Evolutionary conservation across 2,113 vertebrate species (phyloP).

Genomic region (Caloenas nicobarica): DNA sequence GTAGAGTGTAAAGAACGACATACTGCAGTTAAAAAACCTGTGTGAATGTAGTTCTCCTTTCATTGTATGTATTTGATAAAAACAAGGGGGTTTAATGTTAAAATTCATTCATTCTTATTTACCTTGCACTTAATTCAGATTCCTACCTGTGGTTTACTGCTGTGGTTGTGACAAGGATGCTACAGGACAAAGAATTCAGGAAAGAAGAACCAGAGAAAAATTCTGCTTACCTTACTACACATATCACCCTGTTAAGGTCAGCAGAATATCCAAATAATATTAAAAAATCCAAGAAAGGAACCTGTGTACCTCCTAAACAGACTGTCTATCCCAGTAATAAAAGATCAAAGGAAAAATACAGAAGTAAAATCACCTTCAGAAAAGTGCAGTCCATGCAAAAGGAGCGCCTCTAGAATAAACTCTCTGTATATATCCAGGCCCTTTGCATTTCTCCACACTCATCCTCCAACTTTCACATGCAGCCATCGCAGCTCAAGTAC

Average conservation of each 20-base stretch:
- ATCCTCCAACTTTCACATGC: background rate
- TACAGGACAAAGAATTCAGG: background rate
- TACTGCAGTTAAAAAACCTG: background rate
- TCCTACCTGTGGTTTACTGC: background rate
- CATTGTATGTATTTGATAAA: background rate
- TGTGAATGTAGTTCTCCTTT: background rate
- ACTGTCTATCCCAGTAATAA: background rate
- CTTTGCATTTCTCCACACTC: background rate
- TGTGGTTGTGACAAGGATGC: background rate
- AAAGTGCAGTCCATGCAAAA: background rate
- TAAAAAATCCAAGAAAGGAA: background rate
- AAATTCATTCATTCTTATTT: background rate
- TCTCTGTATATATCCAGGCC: background rate
- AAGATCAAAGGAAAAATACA: background rate
- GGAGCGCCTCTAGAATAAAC: background rate
- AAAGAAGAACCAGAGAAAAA: background rate
- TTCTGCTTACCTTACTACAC: background rate
- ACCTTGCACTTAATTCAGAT: background rate
- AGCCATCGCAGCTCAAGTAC: background rate
- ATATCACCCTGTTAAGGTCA: background rate
- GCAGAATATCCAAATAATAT: background rate
- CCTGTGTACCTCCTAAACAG: background rate
- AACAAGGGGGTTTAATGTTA: rapidly evolving
- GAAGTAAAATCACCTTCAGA: background rate
- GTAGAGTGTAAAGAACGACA: background rate